Evolutionary conservation across 2,888 invertebrate genomes (phyloP), one percentile per base, ranked within the genome.

Genomic region (Pammene fasciana): DNA sequence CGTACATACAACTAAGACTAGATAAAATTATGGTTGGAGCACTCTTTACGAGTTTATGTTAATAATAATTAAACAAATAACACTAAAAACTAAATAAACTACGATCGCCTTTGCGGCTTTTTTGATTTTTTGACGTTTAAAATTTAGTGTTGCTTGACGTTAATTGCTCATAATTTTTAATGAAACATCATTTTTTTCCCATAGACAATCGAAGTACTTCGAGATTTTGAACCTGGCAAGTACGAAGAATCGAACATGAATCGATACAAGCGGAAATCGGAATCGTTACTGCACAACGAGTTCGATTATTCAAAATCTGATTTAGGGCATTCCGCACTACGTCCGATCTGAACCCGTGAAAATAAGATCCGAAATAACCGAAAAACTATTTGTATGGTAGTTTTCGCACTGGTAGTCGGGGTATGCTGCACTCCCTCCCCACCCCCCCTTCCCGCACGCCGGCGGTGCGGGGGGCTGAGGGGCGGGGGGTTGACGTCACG

Each of bases 81-180:
- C 86, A 89, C 83, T 89, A 88, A 86, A 88, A 90, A 86, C 84
- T 88, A 91, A 90, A 78, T 78, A 82, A 80, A 80, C 83, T 85
- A 89, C 79, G 78, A 75, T 79, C 73, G 86, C 87, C 89, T 85
- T 84, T 88, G 86, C 89, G 89, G 89, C 88, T 86, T 88, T 90
- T 87, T 86, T 85, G 79, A 78, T 82, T 86, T 87, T 89, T 91
- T 92, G 92, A 92, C 92, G 85, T 90, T 90, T 90, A 84, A 85
- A 86, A 88, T 86, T 84, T 83, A 86, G 91, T 90, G 91, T 90
- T 91, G 90, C 90, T 87, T 82, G 81, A 87, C 86, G 85, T 85
- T 91, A 89, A 89, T 91, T 89, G 86, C 85, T 84, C 86, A 86
- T 88, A 85, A 86, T 84, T 86, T 83, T 82, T 82, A 86, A 78